Evolutionary conservation across 2,797 vertebrate genomes (phyloP), one percentile per base, ranked within the genome.

Genomic region (Gymnodraco acuticeps): DNA sequence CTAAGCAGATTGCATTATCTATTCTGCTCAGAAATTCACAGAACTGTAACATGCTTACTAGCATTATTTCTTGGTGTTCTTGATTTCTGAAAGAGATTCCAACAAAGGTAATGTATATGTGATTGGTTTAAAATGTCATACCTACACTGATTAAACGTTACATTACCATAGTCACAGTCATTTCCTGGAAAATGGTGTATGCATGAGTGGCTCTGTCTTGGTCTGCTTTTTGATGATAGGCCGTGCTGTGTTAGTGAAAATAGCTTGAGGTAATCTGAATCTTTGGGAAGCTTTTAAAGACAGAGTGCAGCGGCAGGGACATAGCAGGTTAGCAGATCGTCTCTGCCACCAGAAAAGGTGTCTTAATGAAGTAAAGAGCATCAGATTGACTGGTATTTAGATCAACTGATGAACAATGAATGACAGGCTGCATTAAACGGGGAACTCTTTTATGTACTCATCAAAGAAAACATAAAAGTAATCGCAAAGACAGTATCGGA

Each of bases 181-280:
- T 89, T 89, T 88, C 82, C 77, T 61, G 72, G 55, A 73, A 80
- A 80, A 87, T 88, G 90, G 81, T 74, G 81, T 88, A 87, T 84
- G 83, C 82, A 81, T 87, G 89, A 92, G 61, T 79, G 82, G 63
- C 83, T 88, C 73, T 80, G 72, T 81, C 76, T 87, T 72, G 75
- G 78, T 78, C 80, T 88, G 84, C 79, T 78, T 86, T 85, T 78
- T 80, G 84, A 83, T 87, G 89, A 91, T 85, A 85, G 74, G 78
- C 78, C 68, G 78, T 76, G 85, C 54, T 64, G 75, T 82, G 87
- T 82, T 87, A 68, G 73, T 63, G 75, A 79, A 92, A 89, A 92
- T 86, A 84, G 84, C 88, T 93, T 75, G 53, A 87, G 89, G 85
- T 89, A 83, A 87, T 90, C 75, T 74, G 84, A 90, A 84, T 85